phyloP scores from a whole-genome alignment of 2,888 invertebrate species.

The Drosophila prolongata region DNA sequence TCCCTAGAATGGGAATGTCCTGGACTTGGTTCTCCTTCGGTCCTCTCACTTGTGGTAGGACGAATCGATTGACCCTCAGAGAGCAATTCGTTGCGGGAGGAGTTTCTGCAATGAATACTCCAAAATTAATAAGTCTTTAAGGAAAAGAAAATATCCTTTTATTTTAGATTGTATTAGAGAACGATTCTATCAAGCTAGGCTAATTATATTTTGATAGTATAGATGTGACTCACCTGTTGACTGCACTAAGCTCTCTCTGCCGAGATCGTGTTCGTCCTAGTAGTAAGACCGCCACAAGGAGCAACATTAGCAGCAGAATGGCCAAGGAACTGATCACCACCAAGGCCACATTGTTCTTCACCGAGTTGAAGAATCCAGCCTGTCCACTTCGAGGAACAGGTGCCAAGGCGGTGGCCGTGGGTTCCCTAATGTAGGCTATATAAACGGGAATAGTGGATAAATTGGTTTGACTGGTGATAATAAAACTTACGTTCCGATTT shows the following conservation, averaged over 20 bases:
- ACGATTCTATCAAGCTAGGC: too few relatives aligned
- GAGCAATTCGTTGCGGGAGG: constrained; percentile 81
- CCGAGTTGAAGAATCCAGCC: constrained; percentile 79
- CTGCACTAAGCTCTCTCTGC: constrained; percentile 68
- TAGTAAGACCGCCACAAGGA: constrained; percentile 81
- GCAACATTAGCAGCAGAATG: constrained; percentile 80
- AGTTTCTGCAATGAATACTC: constrained; percentile 60
- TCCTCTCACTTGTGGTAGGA: constrained; percentile 66
- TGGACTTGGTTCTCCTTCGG: constrained; percentile 56
- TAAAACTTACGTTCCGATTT: constrained; percentile 93
- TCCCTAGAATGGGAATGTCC: constrained; percentile 62
- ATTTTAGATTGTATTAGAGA: neutral
- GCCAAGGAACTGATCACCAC: constrained; percentile 81
- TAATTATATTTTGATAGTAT: too few relatives aligned
- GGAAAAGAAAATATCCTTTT: neutral
- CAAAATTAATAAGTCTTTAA: neutral
- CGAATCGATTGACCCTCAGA: constrained; percentile 77
- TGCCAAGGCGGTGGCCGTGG: constrained; percentile 84
- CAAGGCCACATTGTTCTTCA: constrained; percentile 82
- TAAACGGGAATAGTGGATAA: constrained; percentile 14
- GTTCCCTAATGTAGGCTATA: constrained; percentile 83
- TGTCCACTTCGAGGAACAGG: constrained; percentile 82
- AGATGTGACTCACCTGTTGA: constrained; percentile 71
- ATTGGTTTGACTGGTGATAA: rapidly evolving
- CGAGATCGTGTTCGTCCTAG: constrained; percentile 80